A percentile compares a stretch with the other conserved stretches of the same genome.
Conservation (phyloP, 2,113 vertebrate species). For the Lathamus discolor region DNA sequence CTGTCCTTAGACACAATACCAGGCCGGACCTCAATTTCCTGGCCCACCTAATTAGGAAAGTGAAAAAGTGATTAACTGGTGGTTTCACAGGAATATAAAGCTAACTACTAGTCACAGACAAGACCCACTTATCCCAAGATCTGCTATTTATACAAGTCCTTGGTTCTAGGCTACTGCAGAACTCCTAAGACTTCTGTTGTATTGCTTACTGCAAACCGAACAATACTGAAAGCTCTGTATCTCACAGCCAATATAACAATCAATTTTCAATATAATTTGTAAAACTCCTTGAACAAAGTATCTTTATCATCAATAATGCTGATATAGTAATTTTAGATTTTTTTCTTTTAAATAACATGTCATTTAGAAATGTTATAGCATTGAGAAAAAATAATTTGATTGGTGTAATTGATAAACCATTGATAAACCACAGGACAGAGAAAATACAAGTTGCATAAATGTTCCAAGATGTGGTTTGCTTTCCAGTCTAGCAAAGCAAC, state of each 20-base stretch:
- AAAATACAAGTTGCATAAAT: not conserved
- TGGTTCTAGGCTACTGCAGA: not conserved
- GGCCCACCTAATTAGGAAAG: slow-evolving; percentile 85
- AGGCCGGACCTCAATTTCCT: slow-evolving; percentile 96
- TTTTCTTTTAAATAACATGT: not conserved
- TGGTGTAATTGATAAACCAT: not conserved
- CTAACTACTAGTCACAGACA: not conserved
- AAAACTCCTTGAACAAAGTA: not conserved
- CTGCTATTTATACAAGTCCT: not conserved
- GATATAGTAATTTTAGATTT: not conserved
- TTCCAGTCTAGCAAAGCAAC: not conserved
- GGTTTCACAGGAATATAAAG: not conserved
- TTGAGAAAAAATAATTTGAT: not conserved
- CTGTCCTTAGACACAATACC: slow-evolving; percentile 99
- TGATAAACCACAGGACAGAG: not conserved
- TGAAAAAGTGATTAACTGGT: not conserved
- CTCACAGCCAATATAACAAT: not conserved
- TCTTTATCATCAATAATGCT: not conserved
- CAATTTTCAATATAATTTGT: not conserved
- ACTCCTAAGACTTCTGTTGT: not conserved
- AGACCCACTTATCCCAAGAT: not conserved
- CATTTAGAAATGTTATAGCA: not conserved
- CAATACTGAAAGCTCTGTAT: not conserved
- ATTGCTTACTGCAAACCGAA: not conserved
- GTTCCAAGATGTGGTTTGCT: not conserved